Evolutionary conservation across 2,888 invertebrate species (phyloP).

Genomic region (Campoletis raptor): DNA sequence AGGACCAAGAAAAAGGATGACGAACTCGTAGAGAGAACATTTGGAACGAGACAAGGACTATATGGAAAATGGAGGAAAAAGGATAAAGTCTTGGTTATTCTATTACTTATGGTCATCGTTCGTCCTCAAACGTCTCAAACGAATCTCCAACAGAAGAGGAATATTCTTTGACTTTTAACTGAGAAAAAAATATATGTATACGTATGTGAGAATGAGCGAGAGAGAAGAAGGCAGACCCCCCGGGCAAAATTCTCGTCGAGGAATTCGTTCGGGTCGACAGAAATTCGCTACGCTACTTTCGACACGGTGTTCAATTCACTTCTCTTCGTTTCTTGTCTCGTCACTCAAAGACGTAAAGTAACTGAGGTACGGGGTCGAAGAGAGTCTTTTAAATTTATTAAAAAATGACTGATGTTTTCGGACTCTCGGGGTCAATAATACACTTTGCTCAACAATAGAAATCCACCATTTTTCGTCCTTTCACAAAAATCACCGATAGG

Average conservation of each 20-base stretch:
- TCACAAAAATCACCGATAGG: not conserved
- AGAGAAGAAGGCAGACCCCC: constrained; percentile 63
- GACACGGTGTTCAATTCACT: constrained; percentile 72
- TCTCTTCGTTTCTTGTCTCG: constrained; percentile 39
- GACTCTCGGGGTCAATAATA: not conserved
- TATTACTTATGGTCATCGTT: constrained; percentile 49
- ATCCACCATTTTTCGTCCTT: not conserved
- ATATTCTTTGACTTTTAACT: constrained; percentile 36
- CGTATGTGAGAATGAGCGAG: constrained; percentile 7
- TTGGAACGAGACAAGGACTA: constrained; percentile 1
- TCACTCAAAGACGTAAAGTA: constrained; percentile 42
- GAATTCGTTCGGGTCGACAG: constrained; percentile 82
- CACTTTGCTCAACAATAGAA: not conserved
- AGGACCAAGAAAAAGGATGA: constrained; percentile 50
- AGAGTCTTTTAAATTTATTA: constrained; percentile 4
- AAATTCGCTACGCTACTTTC: constrained; percentile 81
- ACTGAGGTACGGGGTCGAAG: constrained; percentile 60
- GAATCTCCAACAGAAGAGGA: constrained; percentile 8
- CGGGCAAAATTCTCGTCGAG: constrained; percentile 77
- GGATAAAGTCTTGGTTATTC: constrained; percentile 50
- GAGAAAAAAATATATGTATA: constrained; percentile 7
- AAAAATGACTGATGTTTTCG: not conserved
- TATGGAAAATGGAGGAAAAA: constrained; percentile 17
- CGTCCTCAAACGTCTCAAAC: constrained; percentile 26
- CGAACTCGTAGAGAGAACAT: constrained; percentile 8